phyloP scores from a whole-genome alignment of 2,888 invertebrate species.

The Polydrusus pterygomalis region DNA sequence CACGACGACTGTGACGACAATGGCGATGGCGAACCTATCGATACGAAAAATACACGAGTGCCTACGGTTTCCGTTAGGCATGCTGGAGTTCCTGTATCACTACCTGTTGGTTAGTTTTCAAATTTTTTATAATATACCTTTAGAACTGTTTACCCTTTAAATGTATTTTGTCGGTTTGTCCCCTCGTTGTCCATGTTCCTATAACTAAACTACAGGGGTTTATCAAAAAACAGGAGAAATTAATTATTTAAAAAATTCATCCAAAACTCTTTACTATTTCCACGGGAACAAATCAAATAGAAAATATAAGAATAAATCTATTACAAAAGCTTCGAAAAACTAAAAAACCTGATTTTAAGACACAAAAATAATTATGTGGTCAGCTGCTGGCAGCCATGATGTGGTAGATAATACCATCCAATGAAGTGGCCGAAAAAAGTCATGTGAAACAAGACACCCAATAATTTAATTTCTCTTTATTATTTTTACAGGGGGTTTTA shows the following conservation, averaged over 20 bases:
- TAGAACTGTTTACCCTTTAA: background rate
- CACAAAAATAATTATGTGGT: no score
- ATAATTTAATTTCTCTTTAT: background rate
- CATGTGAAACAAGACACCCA: background rate
- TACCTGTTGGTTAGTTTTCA: slow-evolving; percentile 77
- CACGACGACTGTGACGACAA: slow-evolving; percentile 76
- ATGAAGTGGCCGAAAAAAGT: background rate
- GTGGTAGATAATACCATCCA: background rate
- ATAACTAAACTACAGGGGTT: background rate
- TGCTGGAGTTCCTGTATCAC: slow-evolving; percentile 77
- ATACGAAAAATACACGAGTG: slow-evolving; percentile 66
- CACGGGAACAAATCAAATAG: no score
- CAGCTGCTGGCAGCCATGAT: background rate
- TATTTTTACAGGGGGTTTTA: background rate
- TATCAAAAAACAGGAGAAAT: background rate
- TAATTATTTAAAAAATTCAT: background rate
- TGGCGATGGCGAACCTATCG: slow-evolving; percentile 71
- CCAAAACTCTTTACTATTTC: no score
- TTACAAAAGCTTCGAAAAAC: no score
- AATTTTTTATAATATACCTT: background rate
- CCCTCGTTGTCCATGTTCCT: slow-evolving; percentile 10
- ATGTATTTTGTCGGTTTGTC: background rate
- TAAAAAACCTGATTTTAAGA: no score
- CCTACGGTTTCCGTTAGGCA: slow-evolving; percentile 70
- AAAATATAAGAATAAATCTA: no score